Evolutionary conservation across 2,113 vertebrate genomes (phyloP).

Genomic region (Procavia capensis): DNA sequence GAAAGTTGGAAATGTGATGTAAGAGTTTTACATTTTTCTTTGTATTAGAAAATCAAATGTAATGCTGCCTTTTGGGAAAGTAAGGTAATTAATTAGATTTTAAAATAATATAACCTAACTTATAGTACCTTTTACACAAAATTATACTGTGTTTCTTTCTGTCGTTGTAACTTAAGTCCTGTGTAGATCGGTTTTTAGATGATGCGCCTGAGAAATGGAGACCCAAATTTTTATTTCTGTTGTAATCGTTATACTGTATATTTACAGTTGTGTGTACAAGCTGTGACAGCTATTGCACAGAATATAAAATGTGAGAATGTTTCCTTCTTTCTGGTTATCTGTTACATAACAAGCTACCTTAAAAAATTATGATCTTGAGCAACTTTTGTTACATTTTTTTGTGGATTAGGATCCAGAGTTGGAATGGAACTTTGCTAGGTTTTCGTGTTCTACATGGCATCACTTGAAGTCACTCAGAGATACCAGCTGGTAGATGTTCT

Average conservation of each 20-base stretch:
- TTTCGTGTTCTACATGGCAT: not conserved
- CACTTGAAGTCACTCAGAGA: not conserved
- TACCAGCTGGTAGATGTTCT: not conserved
- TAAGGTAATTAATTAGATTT: constrained; percentile 55
- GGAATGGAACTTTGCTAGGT: not conserved
- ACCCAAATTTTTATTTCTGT: not conserved
- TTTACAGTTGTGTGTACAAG: not conserved
- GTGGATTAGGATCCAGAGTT: not conserved
- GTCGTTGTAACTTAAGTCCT: not conserved
- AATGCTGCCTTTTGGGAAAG: constrained; percentile 28
- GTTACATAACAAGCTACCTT: not conserved
- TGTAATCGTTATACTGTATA: not conserved
- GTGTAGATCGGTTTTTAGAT: not conserved
- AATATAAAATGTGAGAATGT: not conserved
- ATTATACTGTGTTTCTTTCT: not conserved
- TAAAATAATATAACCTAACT: not conserved
- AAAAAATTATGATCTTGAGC: not conserved
- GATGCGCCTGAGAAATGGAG: not conserved
- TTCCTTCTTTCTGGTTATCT: not conserved
- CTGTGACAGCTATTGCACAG: not conserved
- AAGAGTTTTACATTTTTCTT: constrained; percentile 82
- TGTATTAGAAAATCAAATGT: constrained; percentile 52
- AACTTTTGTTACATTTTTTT: not conserved
- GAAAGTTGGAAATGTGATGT: constrained; percentile 99
- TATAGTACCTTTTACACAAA: constrained; percentile 3